Evolutionary conservation across 1,140 invertebrate genomes (phyloP).

Genomic region (Anadara kagoshimensis): DNA sequence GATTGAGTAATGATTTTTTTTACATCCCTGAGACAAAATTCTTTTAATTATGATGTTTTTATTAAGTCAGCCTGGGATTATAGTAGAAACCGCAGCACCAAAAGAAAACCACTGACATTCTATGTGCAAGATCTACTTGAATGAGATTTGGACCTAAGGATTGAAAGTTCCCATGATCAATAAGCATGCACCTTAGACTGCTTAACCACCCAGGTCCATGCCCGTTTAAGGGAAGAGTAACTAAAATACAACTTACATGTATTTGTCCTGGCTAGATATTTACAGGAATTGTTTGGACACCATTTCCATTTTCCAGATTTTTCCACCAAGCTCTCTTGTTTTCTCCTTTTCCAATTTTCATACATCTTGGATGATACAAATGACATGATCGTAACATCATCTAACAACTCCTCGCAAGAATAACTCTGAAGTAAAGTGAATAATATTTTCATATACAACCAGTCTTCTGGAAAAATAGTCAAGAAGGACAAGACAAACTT

Average conservation of each 20-base stretch:
- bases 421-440: conserved; percentile 1
- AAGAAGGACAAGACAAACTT: not conserved
- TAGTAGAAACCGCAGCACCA: no score
- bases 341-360: conserved; percentile 4
- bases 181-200: no score
- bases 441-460: not conserved
- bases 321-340: not conserved
- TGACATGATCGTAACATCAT: conserved; percentile 4
- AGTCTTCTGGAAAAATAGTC: not conserved
- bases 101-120: no score
- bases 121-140: no score
- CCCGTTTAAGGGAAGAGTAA: no score
- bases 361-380: not conserved
- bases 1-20: no score
- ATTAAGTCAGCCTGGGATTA: no score
- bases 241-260: conserved; percentile 3
- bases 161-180: no score
- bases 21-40: no score
- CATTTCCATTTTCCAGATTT: conserved; percentile 17
- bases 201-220: no score
- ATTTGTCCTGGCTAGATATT: not conserved
- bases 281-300: conserved; percentile 10
- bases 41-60: no score
- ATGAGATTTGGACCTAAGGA: no score
- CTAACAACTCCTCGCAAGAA: not conserved